Evolutionary conservation across 2,113 vertebrate genomes (phyloP), one percentile per base, ranked within the genome.

Genomic region (Hydropotes inermis): DNA sequence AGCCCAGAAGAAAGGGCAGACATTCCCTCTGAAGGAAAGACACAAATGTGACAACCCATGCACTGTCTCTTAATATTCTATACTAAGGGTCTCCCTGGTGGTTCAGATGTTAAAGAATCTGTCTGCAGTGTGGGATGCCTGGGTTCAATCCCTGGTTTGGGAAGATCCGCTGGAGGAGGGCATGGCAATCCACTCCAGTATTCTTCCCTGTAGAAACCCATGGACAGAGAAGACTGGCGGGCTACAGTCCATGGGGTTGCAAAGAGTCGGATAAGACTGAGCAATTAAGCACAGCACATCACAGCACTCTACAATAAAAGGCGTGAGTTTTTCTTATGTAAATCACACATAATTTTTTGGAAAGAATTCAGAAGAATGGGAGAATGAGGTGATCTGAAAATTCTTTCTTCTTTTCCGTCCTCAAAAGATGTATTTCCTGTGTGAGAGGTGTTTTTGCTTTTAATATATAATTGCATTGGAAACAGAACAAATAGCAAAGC

Each of bases 351-450:
- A n/a, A 60, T 47, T 86, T 61, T 61, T 28, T 10, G 19, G 70
- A 16, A 61, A 97, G 58, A 98, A 98, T 93, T 94, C 79, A 89
- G 85, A 43, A 84, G 8, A 39, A n/a, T 61, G 7, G 15, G 36
- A 52, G 81, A 97, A 98, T 95, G 87, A 96, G 55, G 50, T 98
- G 61, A 93, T 98, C 45, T 97, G 70, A 87, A 98, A 98, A 98
- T 95, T 95, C 30, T 91, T 97, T 83, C 87, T 98, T 47, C 50
- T 91, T 97, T 95, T 84, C 89, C 96, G 78, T 97, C 52, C 87
- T 98, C 92, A 61, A 87, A 67, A 82, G 81, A 95, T 74, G 84
- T 96, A 33, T 98, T 98, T 86, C 79, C 84, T 64, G 25, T 95
- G 55, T 97, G 30, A 79, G 11, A 13, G 17, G 0, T 81, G 43